Base-by-base conservation (phyloP, 2,113 vertebrate genomes). In the Paramisgurnus dabryanus region DNA sequence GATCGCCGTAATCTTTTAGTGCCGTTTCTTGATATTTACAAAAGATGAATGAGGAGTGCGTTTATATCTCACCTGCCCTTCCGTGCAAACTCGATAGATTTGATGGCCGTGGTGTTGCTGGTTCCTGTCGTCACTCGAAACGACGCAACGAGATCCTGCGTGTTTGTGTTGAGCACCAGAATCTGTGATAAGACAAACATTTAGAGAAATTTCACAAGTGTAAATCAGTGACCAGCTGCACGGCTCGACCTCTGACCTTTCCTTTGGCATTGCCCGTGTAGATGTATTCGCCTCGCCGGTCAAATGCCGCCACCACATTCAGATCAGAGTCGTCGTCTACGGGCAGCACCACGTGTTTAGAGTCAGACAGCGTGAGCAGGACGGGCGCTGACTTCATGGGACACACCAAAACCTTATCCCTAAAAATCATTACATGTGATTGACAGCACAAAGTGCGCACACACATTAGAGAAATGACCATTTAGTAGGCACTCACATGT, bases 251-350 rank as follows among this genome's bases (percentile, higher is more conserved):
- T 22, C 95, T 92, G 79, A 99, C 98, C 95, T 99, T 99, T 67
- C 98, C 98, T 89, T 98, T 99, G 84, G 98, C 97, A 2, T 99
- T 99, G 47, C 98, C 97, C 0, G 98, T 99, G 87, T 99, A 99
- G 85, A 99, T 98, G 92, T 96, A 98, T 27, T 98, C 96, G 53
- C 98, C 98, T 61, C 97, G 88, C 39, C 98, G 91, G 91, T 99
- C 98, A 41, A 98, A 99, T n/a, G 98, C 96, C 2, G 98, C 97
- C 88, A 99, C 97, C 39, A 99, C 97, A 0, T 99, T 99, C 82
- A 99, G 94, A 84, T 99, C 98, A 0, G 97, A 99, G 84, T 99
- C 98, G 4, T 99, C 98, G n/a, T 99, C 97, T 86, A 99, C 98
- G 0, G 97, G 97, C 4, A 99, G 91, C 58, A 98, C 95, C 6